Evolutionary conservation across 1,140 invertebrate genomes (phyloP).

Genomic region (Coenobita brevimanus): DNA sequence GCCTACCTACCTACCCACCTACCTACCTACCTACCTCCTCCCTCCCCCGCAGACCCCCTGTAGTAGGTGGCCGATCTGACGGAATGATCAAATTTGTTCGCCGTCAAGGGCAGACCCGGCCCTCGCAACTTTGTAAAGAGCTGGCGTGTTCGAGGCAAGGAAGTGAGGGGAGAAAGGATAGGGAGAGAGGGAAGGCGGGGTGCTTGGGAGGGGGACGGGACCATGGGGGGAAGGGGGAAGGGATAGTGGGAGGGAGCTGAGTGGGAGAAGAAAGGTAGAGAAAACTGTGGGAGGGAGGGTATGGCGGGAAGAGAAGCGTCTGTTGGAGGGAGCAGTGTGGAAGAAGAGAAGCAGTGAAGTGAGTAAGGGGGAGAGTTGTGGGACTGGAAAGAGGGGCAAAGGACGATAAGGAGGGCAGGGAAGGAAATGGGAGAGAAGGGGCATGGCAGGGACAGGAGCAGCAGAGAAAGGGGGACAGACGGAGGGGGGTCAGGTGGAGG

Average conservation of each 20-base stretch:
- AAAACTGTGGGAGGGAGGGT: too few relatives aligned
- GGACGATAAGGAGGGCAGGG: not conserved
- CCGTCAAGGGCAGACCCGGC: constrained; percentile 18
- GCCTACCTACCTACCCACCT: not conserved
- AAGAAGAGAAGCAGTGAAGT: not conserved
- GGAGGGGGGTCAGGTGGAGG: not conserved
- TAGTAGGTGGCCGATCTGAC: constrained; percentile 18
- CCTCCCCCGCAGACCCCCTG: not conserved
- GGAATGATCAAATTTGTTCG: constrained; percentile 44
- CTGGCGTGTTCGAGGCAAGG: not conserved
- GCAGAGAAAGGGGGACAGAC: constrained; percentile 17
- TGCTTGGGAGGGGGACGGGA: not conserved
- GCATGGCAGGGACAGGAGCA: not conserved
- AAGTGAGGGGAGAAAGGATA: not conserved
- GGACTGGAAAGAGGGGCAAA: not conserved
- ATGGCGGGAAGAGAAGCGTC: not conserved
- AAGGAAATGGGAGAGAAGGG: not conserved
- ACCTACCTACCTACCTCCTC: not conserved
- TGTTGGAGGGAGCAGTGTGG: not conserved
- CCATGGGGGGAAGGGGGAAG: not conserved
- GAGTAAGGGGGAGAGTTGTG: not conserved
- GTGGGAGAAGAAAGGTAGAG: not conserved
- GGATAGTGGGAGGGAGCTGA: not conserved
- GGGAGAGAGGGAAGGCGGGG: not conserved
- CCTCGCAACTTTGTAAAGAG: constrained; percentile 21